Evolutionary conservation across 2,888 invertebrate species (phyloP), one percentile per base, ranked within the genome.

Genomic region (Perithous albicinctus): DNA sequence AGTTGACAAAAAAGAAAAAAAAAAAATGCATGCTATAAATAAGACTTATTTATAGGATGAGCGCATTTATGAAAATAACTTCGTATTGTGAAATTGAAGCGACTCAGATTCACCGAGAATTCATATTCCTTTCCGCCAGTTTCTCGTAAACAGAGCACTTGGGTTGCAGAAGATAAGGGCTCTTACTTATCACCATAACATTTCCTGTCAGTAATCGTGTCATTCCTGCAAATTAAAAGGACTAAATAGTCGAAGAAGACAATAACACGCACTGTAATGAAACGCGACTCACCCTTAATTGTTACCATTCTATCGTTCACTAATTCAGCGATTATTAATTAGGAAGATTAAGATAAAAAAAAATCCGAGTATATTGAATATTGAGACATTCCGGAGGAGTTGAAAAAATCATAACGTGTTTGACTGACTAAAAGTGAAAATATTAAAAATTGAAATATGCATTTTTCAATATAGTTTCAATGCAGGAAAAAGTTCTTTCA

Each of bases 201-300:
- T 75, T 88, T 89, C 89, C 89, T 86, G 88, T 74, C 86, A 85
- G 82, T 64, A 32, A 18, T 81, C 78, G 78, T 82, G 82, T 78
- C 82, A 74, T 85, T 79, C 70, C 76, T 79, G 67, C 73, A 87
- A 75, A 67, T 72, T 83, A 82, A 85, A 83, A 84, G 77, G 83
- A 85, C 77, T 79, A 86, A 85, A 86, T 85, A 78, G 63, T 82
- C 70, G 81, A 78, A 80, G 78, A 83, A 87, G 83, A 87, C 78
- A 86, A 86, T 87, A 82, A 86, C 84, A 84, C 77, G 20, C 15
- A 51, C 12, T 1, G n/a, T n/a, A n/a, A 48, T 35, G 56, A 67
- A 29, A 72, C 10, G 46, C 59, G 61, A 73, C 46, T 77, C 56
- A 66, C 59, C 66, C 72, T 54, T 73, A 51, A 69, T n/a, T 38